phyloP scores from a whole-genome alignment of 2,888 invertebrate genomes.

The Stenurella melanura region DNA sequence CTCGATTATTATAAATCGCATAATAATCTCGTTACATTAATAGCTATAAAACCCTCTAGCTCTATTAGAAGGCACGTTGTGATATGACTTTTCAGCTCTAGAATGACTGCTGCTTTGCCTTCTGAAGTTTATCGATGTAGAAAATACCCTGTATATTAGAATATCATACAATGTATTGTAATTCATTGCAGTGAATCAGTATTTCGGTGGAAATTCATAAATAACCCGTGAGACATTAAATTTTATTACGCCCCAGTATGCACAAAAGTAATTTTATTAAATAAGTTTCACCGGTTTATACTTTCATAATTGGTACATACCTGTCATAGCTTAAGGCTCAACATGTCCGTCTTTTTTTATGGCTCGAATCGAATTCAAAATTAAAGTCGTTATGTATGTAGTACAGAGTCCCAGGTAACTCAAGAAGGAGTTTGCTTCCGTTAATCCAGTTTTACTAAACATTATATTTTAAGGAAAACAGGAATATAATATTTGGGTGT shows the following conservation, averaged over 20 bases:
- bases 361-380: slow-evolving; percentile 39
- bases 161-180: background rate
- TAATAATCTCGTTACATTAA: too few species aligned
- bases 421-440: slow-evolving; percentile 29
- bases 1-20: too few species aligned
- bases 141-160: too few species aligned
- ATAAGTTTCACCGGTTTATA: slow-evolving; percentile 29
- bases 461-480: slow-evolving; percentile 13
- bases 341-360: slow-evolving; percentile 30
- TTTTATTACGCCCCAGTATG: slow-evolving; percentile 38
- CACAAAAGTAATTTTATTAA: slow-evolving; percentile 38
- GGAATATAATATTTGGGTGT: slow-evolving; percentile 17
- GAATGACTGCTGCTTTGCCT: too few species aligned
- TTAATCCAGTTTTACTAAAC: slow-evolving; percentile 19
- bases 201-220: background rate
- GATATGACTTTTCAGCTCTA: too few species aligned
- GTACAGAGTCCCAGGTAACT: slow-evolving; percentile 12
- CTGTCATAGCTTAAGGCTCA: slow-evolving; percentile 16
- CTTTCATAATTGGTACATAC: slow-evolving; percentile 17
- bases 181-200: background rate
- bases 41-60: too few species aligned
- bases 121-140: too few species aligned
- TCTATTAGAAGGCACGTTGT: too few species aligned
- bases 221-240: slow-evolving; percentile 20
- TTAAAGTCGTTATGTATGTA: slow-evolving; percentile 27